Percentiles rank a stretch among this genome's conserved stretches.
These are phyloP conservation scores for Styela clava DNA, from an alignment of 23 tunicate species.

Conservation along the genomic window DNA sequence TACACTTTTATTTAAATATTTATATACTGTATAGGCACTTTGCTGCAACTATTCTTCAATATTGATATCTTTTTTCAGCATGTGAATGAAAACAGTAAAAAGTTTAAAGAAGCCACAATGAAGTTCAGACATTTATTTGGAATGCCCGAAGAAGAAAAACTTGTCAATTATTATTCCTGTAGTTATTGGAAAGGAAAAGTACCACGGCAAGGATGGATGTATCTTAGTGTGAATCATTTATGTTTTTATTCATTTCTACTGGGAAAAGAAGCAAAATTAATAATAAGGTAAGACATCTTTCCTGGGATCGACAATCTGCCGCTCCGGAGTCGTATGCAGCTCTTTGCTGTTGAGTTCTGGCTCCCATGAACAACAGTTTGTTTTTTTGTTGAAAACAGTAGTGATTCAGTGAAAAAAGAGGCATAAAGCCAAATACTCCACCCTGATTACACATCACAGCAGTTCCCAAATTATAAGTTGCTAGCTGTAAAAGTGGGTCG, in stretches of 20 bases:
- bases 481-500: too few relatives aligned
- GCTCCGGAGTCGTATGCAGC: too few relatives aligned
- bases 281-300: conserved; percentile 64
- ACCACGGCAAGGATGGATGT: conserved; percentile 96
- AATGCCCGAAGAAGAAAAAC: conserved; percentile 93
- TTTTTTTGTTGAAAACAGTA: too few relatives aligned
- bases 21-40: too few relatives aligned
- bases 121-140: conserved; percentile 86
- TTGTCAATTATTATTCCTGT: conserved; percentile 98
- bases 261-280: conserved; percentile 85
- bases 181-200: conserved; percentile 92
- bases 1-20: too few relatives aligned
- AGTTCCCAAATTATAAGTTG: too few relatives aligned
- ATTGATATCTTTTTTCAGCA: background rate
- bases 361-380: too few relatives aligned
- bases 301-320: too few relatives aligned
- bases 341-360: too few relatives aligned
- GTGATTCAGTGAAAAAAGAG: background rate
- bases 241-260: conserved; percentile 96
- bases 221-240: conserved; percentile 89
- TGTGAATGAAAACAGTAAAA: conserved; percentile 63
- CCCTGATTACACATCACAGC: too few relatives aligned
- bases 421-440: too few relatives aligned
- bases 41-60: too few relatives aligned
- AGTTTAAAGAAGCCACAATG: conserved; percentile 89